These are phyloP conservation scores for Polyodon spathula DNA, from an alignment of 2,113 vertebrate species.

Conservation along the genomic window DNA sequence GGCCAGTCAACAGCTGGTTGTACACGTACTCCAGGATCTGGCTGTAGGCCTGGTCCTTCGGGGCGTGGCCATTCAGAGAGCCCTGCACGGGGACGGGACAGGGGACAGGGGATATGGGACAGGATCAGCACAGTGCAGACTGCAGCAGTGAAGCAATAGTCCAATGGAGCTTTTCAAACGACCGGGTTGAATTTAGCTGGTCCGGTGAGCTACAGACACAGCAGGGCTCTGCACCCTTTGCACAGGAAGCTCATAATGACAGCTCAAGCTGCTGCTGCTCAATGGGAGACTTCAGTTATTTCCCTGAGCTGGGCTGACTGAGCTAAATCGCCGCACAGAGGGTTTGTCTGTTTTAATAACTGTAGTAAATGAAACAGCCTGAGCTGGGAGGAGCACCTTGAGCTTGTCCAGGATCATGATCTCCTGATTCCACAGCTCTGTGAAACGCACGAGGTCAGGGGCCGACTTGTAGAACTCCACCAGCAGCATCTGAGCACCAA, in stretches of 20 bases:
- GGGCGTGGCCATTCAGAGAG: slow-evolving; percentile 79
- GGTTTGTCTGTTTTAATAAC: no score
- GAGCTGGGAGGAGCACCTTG: slow-evolving; percentile 56
- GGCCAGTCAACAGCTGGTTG: slow-evolving; percentile 59
- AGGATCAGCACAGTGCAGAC: background rate
- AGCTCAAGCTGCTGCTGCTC: no score
- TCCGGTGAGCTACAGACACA: no score
- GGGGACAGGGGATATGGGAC: background rate
- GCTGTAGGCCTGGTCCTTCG: slow-evolving; percentile 81
- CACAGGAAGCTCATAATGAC: no score
- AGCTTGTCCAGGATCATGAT: slow-evolving; percentile 87
- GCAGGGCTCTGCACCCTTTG: no score
- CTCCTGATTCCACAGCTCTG: slow-evolving; percentile 79
- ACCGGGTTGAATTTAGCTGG: no score
- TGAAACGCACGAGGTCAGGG: slow-evolving; percentile 80
- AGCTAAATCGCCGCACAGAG: no score
- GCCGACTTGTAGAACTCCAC: slow-evolving; percentile 83
- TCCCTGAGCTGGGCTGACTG: no score
- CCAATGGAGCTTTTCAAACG: no score
- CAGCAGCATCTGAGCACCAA: slow-evolving; percentile 66
- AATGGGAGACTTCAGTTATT: no score
- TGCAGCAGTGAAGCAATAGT: no score
- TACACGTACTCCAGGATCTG: slow-evolving; percentile 84
- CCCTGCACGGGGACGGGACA: slow-evolving; percentile 48
- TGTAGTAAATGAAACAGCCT: background rate